Base-by-base conservation (phyloP, 1,140 invertebrate genomes). In the Acromyrmex heyeri region DNA sequence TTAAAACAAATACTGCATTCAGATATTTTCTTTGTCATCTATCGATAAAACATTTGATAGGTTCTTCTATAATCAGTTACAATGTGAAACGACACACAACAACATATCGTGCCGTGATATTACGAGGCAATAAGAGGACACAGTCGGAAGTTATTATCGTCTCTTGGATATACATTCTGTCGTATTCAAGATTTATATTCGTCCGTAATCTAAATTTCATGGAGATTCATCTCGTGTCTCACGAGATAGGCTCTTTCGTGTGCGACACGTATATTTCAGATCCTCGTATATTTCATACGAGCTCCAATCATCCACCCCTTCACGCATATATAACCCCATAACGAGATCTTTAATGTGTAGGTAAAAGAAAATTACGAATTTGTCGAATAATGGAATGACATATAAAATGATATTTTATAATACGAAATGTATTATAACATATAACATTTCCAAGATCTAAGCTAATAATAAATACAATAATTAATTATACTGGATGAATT, bases 201-300 rank as follows among this genome's bases (percentile, higher is more conserved):
- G 57, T 21, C 34, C 21, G 67, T 87, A 73, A 88, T 88, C 59
- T 88, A 77, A 88, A 89, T 88, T 89, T 86, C 87, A 81, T 77
- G 61, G 75, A 55, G 77, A 88, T 85, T 89, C 85, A 88, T 89
- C 70, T 59, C 65, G 50, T 64, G 85, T 78, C 65, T 82, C 78
- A 24, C 21, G 65, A 85, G 83, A 88, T 88, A 67, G 86, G 65
- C 85, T 85, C 87, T 78, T 73, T 55, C 55, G 24, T 59, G 59
- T 44, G 57, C 50, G 76, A 27, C 30, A 30, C 38, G 73, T 65
- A 30, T 16, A 44, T 61, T 38, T 48, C 53, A 55, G n/a, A 86
- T 85, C 77, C 69, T 85, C 77, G 75, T 55, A 77, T 44, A 85
- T 65, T 75, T 38, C n/a, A 18, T 16, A 44, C 14, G 34, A 14